Evolutionary conservation across 2,888 invertebrate species (phyloP), one percentile per base, ranked within the genome.

Genomic region (Rutpela maculata): DNA sequence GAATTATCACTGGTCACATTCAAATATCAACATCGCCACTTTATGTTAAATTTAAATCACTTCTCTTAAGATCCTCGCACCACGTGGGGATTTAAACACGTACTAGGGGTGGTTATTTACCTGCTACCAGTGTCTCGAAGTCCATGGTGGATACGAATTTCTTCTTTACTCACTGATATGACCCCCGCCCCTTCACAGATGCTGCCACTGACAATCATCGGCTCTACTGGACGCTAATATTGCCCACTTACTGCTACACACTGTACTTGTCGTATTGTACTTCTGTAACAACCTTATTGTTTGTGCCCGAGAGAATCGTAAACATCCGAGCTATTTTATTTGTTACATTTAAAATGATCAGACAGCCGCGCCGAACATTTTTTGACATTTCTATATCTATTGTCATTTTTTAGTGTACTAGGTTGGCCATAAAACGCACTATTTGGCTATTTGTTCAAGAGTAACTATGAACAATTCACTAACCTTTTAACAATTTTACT

Each of bases 51-150:
- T 38, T 38, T 65, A 60, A 70, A 71, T 55, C 22, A 43, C 62
- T 57, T 50, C 19, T 12, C n/a, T 50, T 50, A 50, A 50, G 50
- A 50, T 50, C 50, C 50, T 50, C 26, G 22, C 68, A 62, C 62
- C 22, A 38, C 65, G 65, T 31, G 65, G 43, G 65, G 35, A 35
- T 17, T 62, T 22, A 31, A 17, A 18, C 57, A 38, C 31, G 69
- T 31, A 7, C 12, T 50, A 55, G 63, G 77, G 78, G 67, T 74
- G 66, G 70, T 55, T 70, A 85, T 84, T 89, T 87, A 89, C 89
- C 89, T 89, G 88, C 86, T 85, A 88, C 89, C 86, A 89, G 84
- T 79, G 88, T 89, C 86, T 89, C 89, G 85, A 88, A 89, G 82
- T 87, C 87, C 87, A 87, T 87, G 79, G 78, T 86, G 81, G 74